Base-by-base conservation (phyloP, 23 tunicate species). In the Styela plicata region DNA sequence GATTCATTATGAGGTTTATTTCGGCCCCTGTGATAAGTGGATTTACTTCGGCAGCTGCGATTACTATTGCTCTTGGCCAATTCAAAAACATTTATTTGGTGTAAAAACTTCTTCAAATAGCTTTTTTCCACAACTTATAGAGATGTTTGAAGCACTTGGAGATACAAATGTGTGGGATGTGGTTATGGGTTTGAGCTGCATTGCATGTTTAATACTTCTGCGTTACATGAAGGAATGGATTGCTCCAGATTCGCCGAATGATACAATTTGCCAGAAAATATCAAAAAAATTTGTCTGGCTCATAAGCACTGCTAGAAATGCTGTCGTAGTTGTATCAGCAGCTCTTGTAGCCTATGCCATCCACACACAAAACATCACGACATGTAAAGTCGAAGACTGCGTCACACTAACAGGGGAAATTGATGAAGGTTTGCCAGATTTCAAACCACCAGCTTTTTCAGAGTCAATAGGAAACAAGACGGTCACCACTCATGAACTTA, bases 31-130 rank as follows among this genome's bases (percentile, higher is more conserved):
- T 95, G 2, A 88, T 95, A 1, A 89, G 95, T 79, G 99, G 99
- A n/a, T 95, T 95, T 69, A 95, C 99, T 5, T 95, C 95, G 13
- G 99, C 99, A 1, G 99, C 99, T 5, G 95, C 99, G 25, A 83
- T 95, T 33, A 95, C 90, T n/a, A 95, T 95, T 34, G 95, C 85
- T 5, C 75, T 89, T 73, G 94, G 95, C 29, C 99, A 95, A 83
- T 71, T 87, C 16, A 96, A 96, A 71, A n/a, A n/a, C 96, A 96
- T 32, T 74, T 96, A 23, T 79, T 96, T 36, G 99, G 99, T 2
- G 88, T 96, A 1, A 90, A 90, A 64, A 80, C 86, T 24, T 77
- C 91, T 63, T 77, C 91, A 26, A 65, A 78, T 10, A 77, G 66
- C 1, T 90, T 96, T 75, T 84, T 90, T 76, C 87, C 91, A 52